A percentile compares a stretch with the other conserved stretches of the same genome.
phyloP scores from a whole-genome alignment of 2,888 invertebrate genomes.

The Notodonta ziczac region DNA sequence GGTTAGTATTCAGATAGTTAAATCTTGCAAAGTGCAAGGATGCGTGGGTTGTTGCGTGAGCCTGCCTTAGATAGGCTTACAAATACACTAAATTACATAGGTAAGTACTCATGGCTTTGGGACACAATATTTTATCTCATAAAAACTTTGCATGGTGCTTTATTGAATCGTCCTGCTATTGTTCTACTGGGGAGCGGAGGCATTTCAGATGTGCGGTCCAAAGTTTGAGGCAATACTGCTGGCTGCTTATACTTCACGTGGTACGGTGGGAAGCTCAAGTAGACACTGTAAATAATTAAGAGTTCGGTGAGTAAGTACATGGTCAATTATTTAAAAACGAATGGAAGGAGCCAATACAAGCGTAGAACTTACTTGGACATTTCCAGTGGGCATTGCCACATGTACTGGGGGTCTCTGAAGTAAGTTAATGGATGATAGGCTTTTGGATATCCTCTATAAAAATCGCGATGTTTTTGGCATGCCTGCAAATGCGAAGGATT shows the following conservation, averaged over 20 bases:
- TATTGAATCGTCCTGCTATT: conserved; percentile 78
- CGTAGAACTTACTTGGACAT: conserved; percentile 60
- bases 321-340: background rate
- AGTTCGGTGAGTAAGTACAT: background rate
- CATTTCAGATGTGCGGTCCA: conserved; percentile 62
- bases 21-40: too few species aligned
- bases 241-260: conserved; percentile 83
- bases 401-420: conserved; percentile 74
- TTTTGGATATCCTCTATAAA: conserved; percentile 83
- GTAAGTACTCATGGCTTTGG: too few species aligned
- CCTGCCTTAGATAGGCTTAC: too few species aligned
- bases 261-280: conserved; percentile 78
- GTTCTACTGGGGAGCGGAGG: conserved; percentile 80
- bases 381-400: conserved; percentile 81
- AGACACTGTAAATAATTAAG: conserved; percentile 67
- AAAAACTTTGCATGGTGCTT: conserved; percentile 74
- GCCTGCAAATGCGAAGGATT: conserved; percentile 52
- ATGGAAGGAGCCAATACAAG: too few species aligned
- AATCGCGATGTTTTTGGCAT: conserved; percentile 84
- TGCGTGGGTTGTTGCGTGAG: too few species aligned
- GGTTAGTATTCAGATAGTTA: too few species aligned
- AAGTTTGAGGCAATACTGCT: conserved; percentile 69
- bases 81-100: too few species aligned
- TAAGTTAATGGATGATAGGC: conserved; percentile 81
- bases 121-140: conserved; percentile 40